A percentile compares a stretch with the other conserved stretches of the same genome.
These are phyloP conservation scores for Margarornis squamiger DNA, from an alignment of 2,797 vertebrate genomes.

Conservation along the genomic window DNA sequence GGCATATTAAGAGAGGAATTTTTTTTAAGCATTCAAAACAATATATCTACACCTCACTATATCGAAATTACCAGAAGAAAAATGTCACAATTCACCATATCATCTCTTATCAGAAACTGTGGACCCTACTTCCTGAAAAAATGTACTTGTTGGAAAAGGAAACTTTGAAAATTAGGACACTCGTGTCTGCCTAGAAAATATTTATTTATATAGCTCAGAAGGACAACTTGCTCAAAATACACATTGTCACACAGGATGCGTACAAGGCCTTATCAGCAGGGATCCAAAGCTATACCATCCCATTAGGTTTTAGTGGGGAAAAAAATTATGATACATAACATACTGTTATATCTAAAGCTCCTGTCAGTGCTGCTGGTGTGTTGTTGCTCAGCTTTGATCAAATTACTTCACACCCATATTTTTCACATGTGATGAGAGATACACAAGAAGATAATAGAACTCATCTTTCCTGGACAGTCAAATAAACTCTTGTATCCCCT, in stretches of 20 bases:
- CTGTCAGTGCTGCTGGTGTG: conserved; percentile 44
- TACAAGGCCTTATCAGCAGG: background rate
- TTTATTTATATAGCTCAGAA: background rate
- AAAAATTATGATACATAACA: conserved; percentile 17
- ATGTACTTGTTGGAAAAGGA: background rate
- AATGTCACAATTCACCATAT: background rate
- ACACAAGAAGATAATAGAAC: background rate
- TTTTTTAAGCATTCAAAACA: background rate
- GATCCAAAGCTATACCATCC: background rate
- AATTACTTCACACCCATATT: background rate
- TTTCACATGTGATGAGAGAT: background rate
- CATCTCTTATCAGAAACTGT: background rate
- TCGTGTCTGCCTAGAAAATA: background rate
- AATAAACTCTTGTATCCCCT: conserved; percentile 18
- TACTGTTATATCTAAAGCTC: conserved; percentile 42
- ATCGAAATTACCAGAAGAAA: background rate
- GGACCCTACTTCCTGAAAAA: background rate
- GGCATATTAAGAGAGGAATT: background rate
- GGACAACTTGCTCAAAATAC: background rate
- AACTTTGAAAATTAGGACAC: background rate
- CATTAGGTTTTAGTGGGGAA: background rate
- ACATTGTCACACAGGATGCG: background rate
- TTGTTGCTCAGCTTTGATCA: conserved; percentile 10
- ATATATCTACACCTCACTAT: background rate
- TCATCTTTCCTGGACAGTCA: background rate